Percentiles rank a stretch among this genome's conserved stretches.
These are phyloP conservation scores for Anarrhichthys ocellatus DNA, from an alignment of 2,113 vertebrate species.

Conservation along the genomic window DNA sequence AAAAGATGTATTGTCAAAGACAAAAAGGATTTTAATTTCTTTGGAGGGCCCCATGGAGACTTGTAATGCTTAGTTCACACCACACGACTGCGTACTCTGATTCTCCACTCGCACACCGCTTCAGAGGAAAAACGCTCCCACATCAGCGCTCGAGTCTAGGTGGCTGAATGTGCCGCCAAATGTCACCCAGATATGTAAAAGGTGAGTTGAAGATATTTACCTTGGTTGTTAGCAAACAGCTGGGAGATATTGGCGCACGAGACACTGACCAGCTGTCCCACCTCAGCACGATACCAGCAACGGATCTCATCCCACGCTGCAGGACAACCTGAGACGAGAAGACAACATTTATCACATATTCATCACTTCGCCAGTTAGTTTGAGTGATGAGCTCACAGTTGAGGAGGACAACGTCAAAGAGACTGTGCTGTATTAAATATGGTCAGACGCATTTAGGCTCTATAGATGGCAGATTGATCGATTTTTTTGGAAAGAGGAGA, in stretches of 20 bases:
- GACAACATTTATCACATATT: background rate
- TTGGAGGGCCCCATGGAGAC: background rate
- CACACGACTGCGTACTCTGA: too few relatives aligned
- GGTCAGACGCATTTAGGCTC: background rate
- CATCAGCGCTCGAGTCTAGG: background rate
- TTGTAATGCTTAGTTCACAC: too few relatives aligned
- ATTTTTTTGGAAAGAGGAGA: background rate
- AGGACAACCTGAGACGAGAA: slow-evolving; percentile 71
- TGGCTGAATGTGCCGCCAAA: background rate
- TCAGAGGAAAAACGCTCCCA: too few relatives aligned
- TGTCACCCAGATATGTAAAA: background rate
- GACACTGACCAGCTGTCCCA: slow-evolving; percentile 77
- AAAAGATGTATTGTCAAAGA: background rate
- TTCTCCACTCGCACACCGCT: too few relatives aligned
- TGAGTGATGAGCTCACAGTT: background rate
- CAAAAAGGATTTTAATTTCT: background rate
- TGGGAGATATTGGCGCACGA: slow-evolving; percentile 80
- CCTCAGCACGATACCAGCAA: slow-evolving; percentile 78
- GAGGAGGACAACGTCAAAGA: background rate
- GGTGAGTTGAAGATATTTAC: slow-evolving; percentile 54
- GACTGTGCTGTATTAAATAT: background rate
- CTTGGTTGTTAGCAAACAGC: slow-evolving; percentile 77
- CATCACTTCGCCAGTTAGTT: too few relatives aligned
- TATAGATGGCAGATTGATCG: background rate
- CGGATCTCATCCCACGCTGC: slow-evolving; percentile 77